Conservation (phyloP, 92 coral and sea anemone genomes). For the Porites rus region DNA sequence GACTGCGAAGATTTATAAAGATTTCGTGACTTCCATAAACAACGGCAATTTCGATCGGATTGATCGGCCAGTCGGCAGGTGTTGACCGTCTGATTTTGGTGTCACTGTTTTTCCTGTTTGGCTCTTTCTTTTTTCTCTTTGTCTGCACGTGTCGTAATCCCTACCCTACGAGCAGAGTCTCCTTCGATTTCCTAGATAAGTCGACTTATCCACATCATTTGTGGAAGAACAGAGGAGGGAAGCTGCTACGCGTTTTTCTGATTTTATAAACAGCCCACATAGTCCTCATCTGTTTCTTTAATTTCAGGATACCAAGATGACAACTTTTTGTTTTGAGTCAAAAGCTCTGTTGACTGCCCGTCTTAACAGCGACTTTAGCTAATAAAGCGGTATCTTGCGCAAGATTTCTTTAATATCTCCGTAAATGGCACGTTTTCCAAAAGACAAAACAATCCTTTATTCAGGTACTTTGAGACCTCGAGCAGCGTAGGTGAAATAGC, state of each 20-base stretch:
- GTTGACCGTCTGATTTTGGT: not conserved
- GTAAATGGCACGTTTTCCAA: not conserved
- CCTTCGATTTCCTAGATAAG: too few species aligned
- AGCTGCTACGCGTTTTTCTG: not conserved
- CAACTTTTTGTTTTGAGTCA: too few species aligned
- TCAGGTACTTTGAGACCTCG: slow-evolving; percentile 6
- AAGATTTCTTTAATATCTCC: not conserved
- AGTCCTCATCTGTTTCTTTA: not conserved
- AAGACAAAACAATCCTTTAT: not conserved
- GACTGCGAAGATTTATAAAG: not conserved
- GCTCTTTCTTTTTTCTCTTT: not conserved
- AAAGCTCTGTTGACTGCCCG: not conserved
- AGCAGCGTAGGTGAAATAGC: not conserved
- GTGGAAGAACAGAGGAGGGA: not conserved
- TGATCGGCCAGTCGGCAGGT: not conserved
- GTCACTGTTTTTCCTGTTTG: slow-evolving; percentile 2
- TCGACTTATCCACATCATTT: too few species aligned
- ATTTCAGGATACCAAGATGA: not conserved
- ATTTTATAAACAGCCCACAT: slow-evolving; percentile 31
- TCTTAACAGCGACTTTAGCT: not conserved
- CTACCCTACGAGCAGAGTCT: too few species aligned
- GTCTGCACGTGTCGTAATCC: not conserved
- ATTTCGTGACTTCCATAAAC: slow-evolving; percentile 23
- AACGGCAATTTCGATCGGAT: slow-evolving; percentile 5
- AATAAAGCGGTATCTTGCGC: not conserved